Evolutionary conservation across 2,797 vertebrate species (phyloP).

Genomic region (Cirrhinus mrigala): DNA sequence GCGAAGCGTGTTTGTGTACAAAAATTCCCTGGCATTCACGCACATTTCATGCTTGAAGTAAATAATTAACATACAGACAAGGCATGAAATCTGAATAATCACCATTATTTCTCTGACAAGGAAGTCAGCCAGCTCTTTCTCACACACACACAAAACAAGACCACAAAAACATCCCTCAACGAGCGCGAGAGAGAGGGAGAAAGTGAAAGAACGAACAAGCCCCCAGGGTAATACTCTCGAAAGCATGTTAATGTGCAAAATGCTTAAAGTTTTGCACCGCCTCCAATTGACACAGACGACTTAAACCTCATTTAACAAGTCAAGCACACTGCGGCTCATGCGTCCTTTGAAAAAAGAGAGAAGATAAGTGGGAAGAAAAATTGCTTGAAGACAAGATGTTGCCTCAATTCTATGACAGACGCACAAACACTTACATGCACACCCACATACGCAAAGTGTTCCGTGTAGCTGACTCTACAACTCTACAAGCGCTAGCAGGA

Average conservation of each 20-base stretch:
- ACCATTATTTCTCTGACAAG: constrained; percentile 73
- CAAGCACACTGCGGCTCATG: constrained; percentile 75
- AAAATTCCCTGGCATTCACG: constrained; percentile 81
- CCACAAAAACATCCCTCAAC: constrained; percentile 69
- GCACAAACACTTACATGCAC: constrained; percentile 33
- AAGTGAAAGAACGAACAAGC: constrained; percentile 63
- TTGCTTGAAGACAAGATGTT: constrained; percentile 53
- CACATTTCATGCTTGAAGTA: constrained; percentile 81
- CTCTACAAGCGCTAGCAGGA: neutral
- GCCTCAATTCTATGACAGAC: constrained; percentile 35
- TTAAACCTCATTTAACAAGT: constrained; percentile 83
- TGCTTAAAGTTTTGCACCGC: constrained; percentile 82
- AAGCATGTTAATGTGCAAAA: constrained; percentile 86
- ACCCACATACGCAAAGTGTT: constrained; percentile 12
- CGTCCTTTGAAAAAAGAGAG: constrained; percentile 69
- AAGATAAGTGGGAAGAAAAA: constrained; percentile 45
- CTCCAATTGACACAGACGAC: constrained; percentile 83
- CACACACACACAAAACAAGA: constrained; percentile 58
- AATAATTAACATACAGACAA: constrained; percentile 85
- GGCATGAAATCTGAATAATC: constrained; percentile 85
- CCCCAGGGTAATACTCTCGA: constrained; percentile 82
- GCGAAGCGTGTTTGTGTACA: constrained; percentile 81
- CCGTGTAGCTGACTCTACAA: neutral
- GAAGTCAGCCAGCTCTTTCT: constrained; percentile 56
- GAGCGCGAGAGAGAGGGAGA: neutral